Evolutionary conservation across 2,888 invertebrate species (phyloP), one percentile per base, ranked within the genome.

Genomic region (Clepsis dumicolana): DNA sequence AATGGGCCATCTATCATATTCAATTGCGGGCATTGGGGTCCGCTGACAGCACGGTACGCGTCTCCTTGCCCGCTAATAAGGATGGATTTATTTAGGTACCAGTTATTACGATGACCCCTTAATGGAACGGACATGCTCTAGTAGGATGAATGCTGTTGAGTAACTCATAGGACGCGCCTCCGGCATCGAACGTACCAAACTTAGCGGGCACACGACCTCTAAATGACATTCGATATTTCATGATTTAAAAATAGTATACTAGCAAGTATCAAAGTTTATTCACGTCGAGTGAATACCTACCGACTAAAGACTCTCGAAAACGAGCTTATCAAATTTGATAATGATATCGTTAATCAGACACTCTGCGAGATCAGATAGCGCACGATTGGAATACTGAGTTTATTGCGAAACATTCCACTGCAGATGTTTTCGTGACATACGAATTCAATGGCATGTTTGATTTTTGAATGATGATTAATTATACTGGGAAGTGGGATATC

Each of bases 11-110:
- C 74, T 72, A 74, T 76, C 77, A 77, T 73, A 72, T 75, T 73
- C 74, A 74, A 76, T 75, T 71, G 74, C 65, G 72, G 66, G 60
- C 66, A 66, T 48, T 52, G 71, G 74, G 73, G 73, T 70, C 70
- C 71, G 73, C 60, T 71, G 74, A 76, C 78, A 73, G 74, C 72
- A 44, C 74, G 64, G 70, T 67, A 70, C 67, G 65, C 71, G 71
- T 73, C 75, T 75, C 74, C 73, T 75, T 73, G 70, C 72, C 50
- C 60, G 59, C 65, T 77, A 77, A 77, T 78, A 78, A 77, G 79
- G 79, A 77, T 75, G 75, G 75, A 77, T 76, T 74, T 75, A 78
- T 79, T 78, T 76, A 76, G 75, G 71, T 66, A 67, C 70, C 67
- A 65, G 56, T 73, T 74, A 71, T 75, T 76, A 75, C 76, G 72